A percentile compares a stretch with the other conserved stretches of the same genome.
Conservation (phyloP, 2,113 vertebrate species). For the Mesembrinibis cayennensis region DNA sequence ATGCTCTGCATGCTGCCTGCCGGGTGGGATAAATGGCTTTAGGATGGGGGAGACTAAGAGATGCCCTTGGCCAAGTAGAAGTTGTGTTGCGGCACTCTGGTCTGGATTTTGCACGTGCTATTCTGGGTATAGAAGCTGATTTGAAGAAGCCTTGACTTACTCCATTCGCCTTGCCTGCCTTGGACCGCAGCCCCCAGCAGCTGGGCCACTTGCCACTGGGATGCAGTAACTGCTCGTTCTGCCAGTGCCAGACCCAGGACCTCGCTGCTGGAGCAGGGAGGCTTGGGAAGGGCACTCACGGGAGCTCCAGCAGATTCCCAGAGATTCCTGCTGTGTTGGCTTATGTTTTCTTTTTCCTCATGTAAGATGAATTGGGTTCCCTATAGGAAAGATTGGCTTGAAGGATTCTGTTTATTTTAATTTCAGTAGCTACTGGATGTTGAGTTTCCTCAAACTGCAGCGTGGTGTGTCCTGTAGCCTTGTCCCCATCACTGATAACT, state of each 20-base stretch:
- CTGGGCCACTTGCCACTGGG: background rate
- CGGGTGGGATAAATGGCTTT: background rate
- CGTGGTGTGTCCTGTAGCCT: background rate
- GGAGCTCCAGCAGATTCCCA: background rate
- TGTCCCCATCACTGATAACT: background rate
- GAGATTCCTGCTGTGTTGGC: background rate
- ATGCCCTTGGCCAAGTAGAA: background rate
- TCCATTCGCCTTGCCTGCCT: background rate
- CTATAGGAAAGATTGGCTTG: background rate
- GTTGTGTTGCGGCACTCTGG: background rate
- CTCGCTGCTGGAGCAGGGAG: fast-evolving
- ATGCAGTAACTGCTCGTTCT: background rate
- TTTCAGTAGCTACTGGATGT: background rate
- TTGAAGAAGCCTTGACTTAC: background rate
- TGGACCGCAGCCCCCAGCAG: background rate
- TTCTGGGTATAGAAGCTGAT: background rate
- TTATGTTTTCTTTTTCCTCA: background rate
- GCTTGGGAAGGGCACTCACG: background rate
- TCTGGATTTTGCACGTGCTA: background rate
- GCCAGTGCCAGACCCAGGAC: no score
- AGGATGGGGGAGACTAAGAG: background rate
- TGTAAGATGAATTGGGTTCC: background rate
- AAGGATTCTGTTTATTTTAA: background rate
- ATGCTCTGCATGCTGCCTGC: fast-evolving
- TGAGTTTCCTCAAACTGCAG: background rate